These are phyloP conservation scores for Dolomedes plantarius DNA, from an alignment of 2,888 invertebrate genomes.

Conservation along the genomic window DNA sequence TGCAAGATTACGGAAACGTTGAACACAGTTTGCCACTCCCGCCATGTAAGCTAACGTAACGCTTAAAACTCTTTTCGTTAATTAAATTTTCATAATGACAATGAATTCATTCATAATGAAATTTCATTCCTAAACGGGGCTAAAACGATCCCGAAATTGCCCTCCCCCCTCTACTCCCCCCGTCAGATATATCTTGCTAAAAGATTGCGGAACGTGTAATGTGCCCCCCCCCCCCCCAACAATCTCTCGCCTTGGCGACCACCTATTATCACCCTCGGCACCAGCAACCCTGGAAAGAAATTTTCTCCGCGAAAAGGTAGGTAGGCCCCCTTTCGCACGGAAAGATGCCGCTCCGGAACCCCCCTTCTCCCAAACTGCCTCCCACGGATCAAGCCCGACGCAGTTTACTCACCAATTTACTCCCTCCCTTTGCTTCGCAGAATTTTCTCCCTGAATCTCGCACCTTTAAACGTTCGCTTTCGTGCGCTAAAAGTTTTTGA, in stretches of 20 bases:
- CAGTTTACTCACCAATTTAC: conserved; percentile 69
- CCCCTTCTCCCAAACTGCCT: conserved; percentile 10
- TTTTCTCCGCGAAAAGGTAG: conserved; percentile 61
- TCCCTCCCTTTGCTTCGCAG: conserved; percentile 32
- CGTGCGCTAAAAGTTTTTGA: conserved; percentile 72
- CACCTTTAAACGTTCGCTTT: conserved; percentile 65
- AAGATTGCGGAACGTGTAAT: neutral
- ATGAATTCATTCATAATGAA: conserved; percentile 5
- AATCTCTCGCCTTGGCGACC: conserved; percentile 56
- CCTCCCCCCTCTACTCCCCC: neutral
- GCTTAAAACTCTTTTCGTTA: neutral
- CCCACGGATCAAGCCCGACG: conserved; percentile 57
- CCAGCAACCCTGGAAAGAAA: conserved; percentile 63
- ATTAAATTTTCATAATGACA: conserved; percentile 7
- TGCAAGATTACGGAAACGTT: neutral
- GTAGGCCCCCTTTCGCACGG: conserved; percentile 35
- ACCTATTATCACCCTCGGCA: conserved; percentile 29
- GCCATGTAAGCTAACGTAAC: neutral
- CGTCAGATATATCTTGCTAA: neutral
- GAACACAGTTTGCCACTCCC: neutral
- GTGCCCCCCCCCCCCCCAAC: too few relatives aligned
- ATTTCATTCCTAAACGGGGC: neutral
- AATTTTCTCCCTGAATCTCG: conserved; percentile 25
- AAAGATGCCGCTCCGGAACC: conserved; percentile 53
- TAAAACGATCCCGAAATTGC: conserved; percentile 2